Percentiles rank a stretch among this genome's conserved stretches.
These are phyloP conservation scores for Batillaria attramentaria DNA, from an alignment of 1,140 invertebrate genomes.

Conservation along the genomic window DNA sequence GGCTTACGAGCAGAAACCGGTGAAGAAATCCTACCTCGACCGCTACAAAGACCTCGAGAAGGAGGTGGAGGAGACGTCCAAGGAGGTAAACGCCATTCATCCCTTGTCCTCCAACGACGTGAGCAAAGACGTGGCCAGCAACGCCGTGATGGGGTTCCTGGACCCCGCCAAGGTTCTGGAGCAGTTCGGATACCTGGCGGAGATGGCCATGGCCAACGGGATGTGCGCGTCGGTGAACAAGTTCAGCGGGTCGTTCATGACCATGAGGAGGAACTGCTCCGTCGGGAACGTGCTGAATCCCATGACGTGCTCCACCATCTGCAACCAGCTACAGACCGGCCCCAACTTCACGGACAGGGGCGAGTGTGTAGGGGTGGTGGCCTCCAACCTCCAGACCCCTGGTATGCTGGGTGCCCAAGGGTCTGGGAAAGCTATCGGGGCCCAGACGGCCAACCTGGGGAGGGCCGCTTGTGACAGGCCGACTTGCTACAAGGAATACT, in stretches of 20 bases:
- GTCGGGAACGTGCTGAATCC: background rate
- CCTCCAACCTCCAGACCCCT: slow-evolving; percentile 24
- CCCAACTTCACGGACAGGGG: background rate
- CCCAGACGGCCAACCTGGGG: slow-evolving; percentile 33
- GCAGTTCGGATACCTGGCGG: slow-evolving; percentile 35
- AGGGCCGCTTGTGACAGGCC: slow-evolving; percentile 24
- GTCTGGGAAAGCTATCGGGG: slow-evolving; percentile 7
- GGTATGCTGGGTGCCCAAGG: background rate
- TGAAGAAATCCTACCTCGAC: slow-evolving; percentile 4
- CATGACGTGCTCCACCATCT: slow-evolving; percentile 25
- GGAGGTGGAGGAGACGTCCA: background rate
- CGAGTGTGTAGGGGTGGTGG: slow-evolving; percentile 36
- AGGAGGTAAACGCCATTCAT: background rate
- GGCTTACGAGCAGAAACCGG: slow-evolving; percentile 30
- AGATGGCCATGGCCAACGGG: slow-evolving; percentile 39
- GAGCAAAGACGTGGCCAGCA: background rate
- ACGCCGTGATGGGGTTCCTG: background rate
- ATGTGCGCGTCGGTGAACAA: slow-evolving; percentile 34
- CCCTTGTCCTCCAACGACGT: too few relatives aligned
- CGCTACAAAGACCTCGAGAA: slow-evolving; percentile 17
- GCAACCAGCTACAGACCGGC: slow-evolving; percentile 22
- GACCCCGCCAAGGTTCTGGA: slow-evolving; percentile 1
- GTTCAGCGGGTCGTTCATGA: slow-evolving; percentile 33
- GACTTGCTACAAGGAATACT: slow-evolving; percentile 30
- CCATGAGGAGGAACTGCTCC: slow-evolving; percentile 33